Evolutionary conservation across 1,140 invertebrate species (phyloP).

Genomic region (Listronotus oregonensis): DNA sequence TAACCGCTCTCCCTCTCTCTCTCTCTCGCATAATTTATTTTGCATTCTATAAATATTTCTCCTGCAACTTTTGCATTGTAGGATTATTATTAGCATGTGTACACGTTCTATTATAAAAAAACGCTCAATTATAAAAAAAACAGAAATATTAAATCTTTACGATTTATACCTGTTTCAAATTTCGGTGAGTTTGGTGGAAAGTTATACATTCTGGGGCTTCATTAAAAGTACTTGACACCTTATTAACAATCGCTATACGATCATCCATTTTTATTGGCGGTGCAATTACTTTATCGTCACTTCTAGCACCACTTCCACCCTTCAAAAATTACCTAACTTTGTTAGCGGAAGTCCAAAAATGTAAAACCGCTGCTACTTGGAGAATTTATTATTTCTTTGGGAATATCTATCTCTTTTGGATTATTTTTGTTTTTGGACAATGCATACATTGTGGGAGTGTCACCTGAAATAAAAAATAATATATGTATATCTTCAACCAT

Average conservation of each 20-base stretch:
- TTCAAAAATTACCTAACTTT: slow-evolving; percentile 68
- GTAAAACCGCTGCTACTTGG: slow-evolving; percentile 69
- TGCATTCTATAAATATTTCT: too few relatives aligned
- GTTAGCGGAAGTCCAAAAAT: slow-evolving; percentile 84
- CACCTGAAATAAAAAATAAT: too few relatives aligned
- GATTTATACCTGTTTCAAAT: slow-evolving; percentile 47
- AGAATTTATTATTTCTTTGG: slow-evolving; percentile 55
- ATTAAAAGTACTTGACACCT: slow-evolving; percentile 28
- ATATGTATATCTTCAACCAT: too few relatives aligned
- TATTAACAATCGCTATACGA: slow-evolving; percentile 55
- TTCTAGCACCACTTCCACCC: slow-evolving; percentile 45
- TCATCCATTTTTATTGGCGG: slow-evolving; percentile 50
- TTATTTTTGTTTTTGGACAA: slow-evolving; percentile 62
- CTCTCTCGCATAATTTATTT: too few relatives aligned
- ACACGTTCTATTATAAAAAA: neutral
- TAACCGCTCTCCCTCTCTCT: too few relatives aligned
- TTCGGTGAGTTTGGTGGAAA: slow-evolving; percentile 54
- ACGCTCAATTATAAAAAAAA: neutral
- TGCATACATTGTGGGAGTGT: slow-evolving; percentile 71
- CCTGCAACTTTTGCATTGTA: too few relatives aligned
- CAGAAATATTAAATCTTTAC: neutral
- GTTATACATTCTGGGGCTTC: slow-evolving; percentile 47
- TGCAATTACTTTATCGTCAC: slow-evolving; percentile 32
- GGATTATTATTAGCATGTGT: too few relatives aligned
- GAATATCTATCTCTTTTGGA: slow-evolving; percentile 47